Base-by-base conservation (phyloP, 92 coral and sea anemone genomes). In the Blastomussa wellsi region DNA sequence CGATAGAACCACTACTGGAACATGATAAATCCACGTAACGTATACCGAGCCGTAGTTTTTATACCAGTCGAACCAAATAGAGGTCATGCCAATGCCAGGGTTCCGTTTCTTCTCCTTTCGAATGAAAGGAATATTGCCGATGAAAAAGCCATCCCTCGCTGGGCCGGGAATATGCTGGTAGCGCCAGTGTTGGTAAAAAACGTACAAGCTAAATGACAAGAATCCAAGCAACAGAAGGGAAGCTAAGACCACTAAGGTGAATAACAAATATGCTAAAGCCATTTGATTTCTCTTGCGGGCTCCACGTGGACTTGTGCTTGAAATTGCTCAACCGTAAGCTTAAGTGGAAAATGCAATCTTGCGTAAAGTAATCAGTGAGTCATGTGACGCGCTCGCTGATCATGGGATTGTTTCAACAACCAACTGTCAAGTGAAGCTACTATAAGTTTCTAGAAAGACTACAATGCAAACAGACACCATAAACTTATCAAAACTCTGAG, bases 111-210 rank as follows among this genome's bases (percentile, higher is more conserved):
- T 53, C 68, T 91, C 84, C 44, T 88, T 73, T 57, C 84, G 62
- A 72, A 76, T 44, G 37, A 88, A 68, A 2, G 75, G 67, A 13
- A 90, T 14, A 44, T 94, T 86, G 35, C 95, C 98, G 3, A 88
- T 74, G 49, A 90, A 77, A 68, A 90, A 94, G 86, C 87, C 81
- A 59, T 91, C 90, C 32, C 93, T 85, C 1, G 93, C 80, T 13
- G 98, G 98, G 6, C 95, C 87, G 70, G 98, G 95, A 20, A 94
- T 85, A 68, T 92, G 95, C 15, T 55, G 85, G 73, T 90, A 88
- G 72, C 69, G 78, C 79, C 32, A 82, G 22, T 82, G 86, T 60
- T 52, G 78, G 26, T 32, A 51, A 41, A 49, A 37, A 26, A 82
- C 65, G 51, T 72, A 73, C 55, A 60, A 17, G 22, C 39, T 55